Conservation (phyloP, 2,888 invertebrate genomes). For the Parelbella ahira region DNA sequence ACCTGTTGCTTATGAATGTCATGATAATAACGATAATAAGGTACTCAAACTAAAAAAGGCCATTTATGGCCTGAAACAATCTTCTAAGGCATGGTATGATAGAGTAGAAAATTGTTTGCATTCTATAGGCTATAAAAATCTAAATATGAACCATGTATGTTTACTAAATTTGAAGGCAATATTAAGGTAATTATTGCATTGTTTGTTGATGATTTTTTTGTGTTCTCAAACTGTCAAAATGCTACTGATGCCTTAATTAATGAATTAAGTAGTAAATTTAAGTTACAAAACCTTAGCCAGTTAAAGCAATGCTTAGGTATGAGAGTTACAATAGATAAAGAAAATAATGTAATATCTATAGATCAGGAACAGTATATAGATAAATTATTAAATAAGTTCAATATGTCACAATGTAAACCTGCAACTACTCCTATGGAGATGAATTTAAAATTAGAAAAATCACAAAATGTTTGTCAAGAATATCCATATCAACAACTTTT, state of each 20-base stretch:
- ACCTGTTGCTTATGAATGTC: constrained; percentile 9
- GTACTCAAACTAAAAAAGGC: constrained; percentile 20
- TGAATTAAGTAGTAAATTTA: constrained; percentile 23
- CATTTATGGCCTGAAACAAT: constrained; percentile 27
- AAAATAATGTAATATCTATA: constrained; percentile 9
- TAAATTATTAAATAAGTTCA: constrained; percentile 26
- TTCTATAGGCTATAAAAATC: constrained; percentile 23
- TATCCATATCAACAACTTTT: not conserved
- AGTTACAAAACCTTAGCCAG: constrained; percentile 29
- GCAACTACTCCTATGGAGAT: constrained; percentile 28
- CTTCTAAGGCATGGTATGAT: constrained; percentile 23
- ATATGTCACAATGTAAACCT: constrained; percentile 24
- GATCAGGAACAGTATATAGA: constrained; percentile 28
- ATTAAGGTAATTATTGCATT: constrained; percentile 25
- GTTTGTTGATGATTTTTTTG: constrained; percentile 30
- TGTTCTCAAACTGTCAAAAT: constrained; percentile 25
- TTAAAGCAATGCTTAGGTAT: constrained; percentile 30
- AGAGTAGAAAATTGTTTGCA: constrained; percentile 18
- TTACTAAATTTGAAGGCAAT: constrained; percentile 23
- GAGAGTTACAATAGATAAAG: constrained; percentile 1
- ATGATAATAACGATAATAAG: constrained; percentile 4
- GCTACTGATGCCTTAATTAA: not conserved
- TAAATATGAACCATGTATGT: constrained; percentile 28
- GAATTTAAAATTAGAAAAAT: constrained; percentile 27
- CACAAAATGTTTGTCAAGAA: too few species aligned